Evolutionary conservation across 2,797 vertebrate species (phyloP), one percentile per base, ranked within the genome.

Genomic region (Spinibarbus caldwelli): DNA sequence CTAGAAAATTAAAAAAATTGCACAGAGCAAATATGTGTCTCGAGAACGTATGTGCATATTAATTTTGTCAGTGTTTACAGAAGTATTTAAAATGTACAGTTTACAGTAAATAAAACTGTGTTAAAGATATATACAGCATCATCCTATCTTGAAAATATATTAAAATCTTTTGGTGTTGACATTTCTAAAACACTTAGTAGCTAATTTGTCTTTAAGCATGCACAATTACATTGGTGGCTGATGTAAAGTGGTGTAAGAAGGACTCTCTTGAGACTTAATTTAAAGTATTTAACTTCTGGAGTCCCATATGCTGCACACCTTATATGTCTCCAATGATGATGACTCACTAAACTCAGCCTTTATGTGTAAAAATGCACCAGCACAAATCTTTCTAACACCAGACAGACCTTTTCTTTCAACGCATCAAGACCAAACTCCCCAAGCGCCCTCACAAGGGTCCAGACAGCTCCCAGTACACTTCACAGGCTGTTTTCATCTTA

Each of bases 321-420:
- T 57, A 71, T 57, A 80, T 77, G 71, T 78, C 49, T 80, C 84
- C 23, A 68, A 38, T 47, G 47, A 78, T 64, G 45, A 66, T 66
- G 45, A 75, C 62, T 76, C 21, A 14, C 45, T 68, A 85, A 85
- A 71, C 47, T 62, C 54, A 83, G 43, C 21, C 86, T 75, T 67
- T 43, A 84, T 80, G 59, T 82, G 86, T 73, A 82, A 87, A 89
- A 86, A 87, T 87, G 85, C 88, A 86, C 52, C 57, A 87, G 87
- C 87, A 83, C 87, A 87, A 86, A 94, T 93, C 92, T 94, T 93
- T 94, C 93, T 93, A 95, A 94, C 93, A 93, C 93, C 82, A 90
- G 91, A 88, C 91, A 93, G 93, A 95, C 95, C 94, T 94, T 94
- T n/a, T 91, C 92, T 92, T 93, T 94, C 94, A 87, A 93, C 91